These are phyloP conservation scores for Parotia lawesii DNA, from an alignment of 2,113 vertebrate genomes.

Conservation along the genomic window DNA sequence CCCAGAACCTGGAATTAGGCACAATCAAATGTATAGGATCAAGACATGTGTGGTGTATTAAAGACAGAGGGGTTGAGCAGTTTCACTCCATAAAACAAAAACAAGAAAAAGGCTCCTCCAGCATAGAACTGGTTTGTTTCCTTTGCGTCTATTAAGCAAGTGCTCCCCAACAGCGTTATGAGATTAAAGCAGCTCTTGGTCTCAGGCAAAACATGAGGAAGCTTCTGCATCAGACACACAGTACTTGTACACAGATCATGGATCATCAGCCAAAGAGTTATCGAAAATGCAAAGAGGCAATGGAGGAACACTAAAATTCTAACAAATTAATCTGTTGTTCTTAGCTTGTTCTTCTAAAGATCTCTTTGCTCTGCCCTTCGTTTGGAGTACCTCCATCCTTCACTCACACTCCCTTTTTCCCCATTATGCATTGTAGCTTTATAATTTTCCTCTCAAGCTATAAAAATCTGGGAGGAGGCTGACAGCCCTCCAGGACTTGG, in stretches of 20 bases:
- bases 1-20: neutral
- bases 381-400: neutral
- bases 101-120: neutral
- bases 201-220: neutral
- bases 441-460: neutral
- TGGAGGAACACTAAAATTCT: neutral
- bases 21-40: accelerated
- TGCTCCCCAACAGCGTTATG: neutral
- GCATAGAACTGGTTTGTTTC: neutral
- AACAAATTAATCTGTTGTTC: neutral
- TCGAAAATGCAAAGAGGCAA: neutral
- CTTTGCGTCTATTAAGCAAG: neutral
- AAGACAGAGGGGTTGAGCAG: neutral
- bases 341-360: neutral
- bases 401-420: neutral
- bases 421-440: neutral
- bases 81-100: neutral
- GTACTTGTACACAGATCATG: neutral
- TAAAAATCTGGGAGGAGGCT: neutral
- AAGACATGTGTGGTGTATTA: accelerated
- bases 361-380: neutral
- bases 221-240: neutral
- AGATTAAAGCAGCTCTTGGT: neutral
- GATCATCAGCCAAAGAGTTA: neutral
- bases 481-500: neutral